Evolutionary conservation across 2,797 vertebrate genomes (phyloP).

Genomic region (Rhadinocentrus ornatus): DNA sequence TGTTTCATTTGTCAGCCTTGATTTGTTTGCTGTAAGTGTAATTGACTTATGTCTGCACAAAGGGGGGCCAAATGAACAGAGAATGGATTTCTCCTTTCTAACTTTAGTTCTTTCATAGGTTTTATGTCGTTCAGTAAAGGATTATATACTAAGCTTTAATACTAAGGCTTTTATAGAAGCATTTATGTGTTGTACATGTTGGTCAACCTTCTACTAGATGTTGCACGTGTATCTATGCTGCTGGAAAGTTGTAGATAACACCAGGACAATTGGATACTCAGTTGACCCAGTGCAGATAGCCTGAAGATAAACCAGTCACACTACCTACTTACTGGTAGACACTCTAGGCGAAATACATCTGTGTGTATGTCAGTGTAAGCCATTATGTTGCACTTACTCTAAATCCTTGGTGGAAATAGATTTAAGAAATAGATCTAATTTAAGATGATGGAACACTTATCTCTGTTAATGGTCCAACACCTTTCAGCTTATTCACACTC

Average conservation of each 20-base stretch:
- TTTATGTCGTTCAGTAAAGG: constrained; percentile 17
- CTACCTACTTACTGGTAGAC: constrained; percentile 38
- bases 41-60: constrained; percentile 69
- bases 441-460: constrained; percentile 37
- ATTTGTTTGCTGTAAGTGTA: constrained; percentile 75
- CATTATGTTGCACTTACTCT: constrained; percentile 35
- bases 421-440: constrained; percentile 41
- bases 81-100: constrained; percentile 16
- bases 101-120: constrained; percentile 13
- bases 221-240: constrained; percentile 22
- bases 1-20: constrained; percentile 77
- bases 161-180: background rate
- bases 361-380: constrained; percentile 7
- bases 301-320: constrained; percentile 56
- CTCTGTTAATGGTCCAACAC: constrained; percentile 32
- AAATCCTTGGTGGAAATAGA: constrained; percentile 48
- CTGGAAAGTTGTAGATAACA: constrained; percentile 53
- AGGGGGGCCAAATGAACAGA: constrained; percentile 55
- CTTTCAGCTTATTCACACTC: constrained; percentile 25
- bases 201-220: constrained; percentile 1
- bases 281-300: constrained; percentile 60
- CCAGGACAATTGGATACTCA: constrained; percentile 48
- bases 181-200: background rate
- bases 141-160: constrained; percentile 2
- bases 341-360: constrained; percentile 21